Percentiles rank a stretch among this genome's conserved stretches.
phyloP scores from a whole-genome alignment of 2,888 invertebrate species.

The Archaeoteleia sp. region DNA sequence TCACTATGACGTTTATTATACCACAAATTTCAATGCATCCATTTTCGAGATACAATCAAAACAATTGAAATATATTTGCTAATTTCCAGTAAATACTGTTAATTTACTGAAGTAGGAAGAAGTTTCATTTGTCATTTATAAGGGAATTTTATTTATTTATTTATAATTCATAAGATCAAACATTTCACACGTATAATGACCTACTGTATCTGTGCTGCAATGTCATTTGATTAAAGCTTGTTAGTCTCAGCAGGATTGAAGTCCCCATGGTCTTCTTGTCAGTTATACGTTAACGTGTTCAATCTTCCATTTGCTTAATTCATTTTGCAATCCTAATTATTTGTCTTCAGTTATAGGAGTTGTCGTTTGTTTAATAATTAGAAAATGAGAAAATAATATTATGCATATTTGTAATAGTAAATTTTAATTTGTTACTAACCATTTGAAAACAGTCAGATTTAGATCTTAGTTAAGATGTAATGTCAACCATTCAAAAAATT shows the following conservation, averaged over 20 bases:
- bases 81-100: too few relatives aligned
- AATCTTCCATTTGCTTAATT: slow-evolving; percentile 1
- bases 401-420: too few relatives aligned
- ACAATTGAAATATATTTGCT: too few relatives aligned
- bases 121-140: too few relatives aligned
- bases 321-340: neutral
- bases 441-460: too few relatives aligned
- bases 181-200: neutral
- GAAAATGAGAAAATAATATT: too few relatives aligned
- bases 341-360: neutral
- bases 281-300: slow-evolving; percentile 5
- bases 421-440: too few relatives aligned
- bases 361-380: slow-evolving; percentile 1
- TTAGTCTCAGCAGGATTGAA: slow-evolving; percentile 3
- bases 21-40: slow-evolving; percentile 30
- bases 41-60: neutral
- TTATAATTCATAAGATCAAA: neutral
- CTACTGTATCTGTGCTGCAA: neutral
- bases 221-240: slow-evolving; percentile 17
- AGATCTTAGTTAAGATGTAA: too few relatives aligned
- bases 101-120: too few relatives aligned
- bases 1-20: slow-evolving; percentile 12
- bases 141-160: too few relatives aligned
- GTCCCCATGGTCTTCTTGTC: slow-evolving; percentile 10
- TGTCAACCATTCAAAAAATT: too few relatives aligned